phyloP scores from a whole-genome alignment of 2,888 invertebrate genomes.

The Euzophera pinguis region DNA sequence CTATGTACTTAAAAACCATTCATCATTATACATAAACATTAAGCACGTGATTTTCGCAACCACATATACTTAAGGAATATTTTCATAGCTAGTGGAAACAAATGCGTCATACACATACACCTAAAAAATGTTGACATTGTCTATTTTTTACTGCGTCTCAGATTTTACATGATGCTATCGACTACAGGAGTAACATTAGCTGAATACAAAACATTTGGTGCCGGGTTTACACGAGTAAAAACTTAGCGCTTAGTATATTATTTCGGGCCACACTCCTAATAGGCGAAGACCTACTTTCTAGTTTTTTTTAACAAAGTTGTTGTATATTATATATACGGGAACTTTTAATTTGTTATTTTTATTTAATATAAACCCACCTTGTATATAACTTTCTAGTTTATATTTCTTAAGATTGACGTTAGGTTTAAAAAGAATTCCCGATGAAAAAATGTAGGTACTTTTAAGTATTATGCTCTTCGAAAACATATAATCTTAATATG shows the following conservation, averaged over 20 bases:
- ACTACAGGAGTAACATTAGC: not conserved
- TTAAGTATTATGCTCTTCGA: too few species aligned
- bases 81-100: not conserved
- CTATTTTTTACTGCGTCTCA: not conserved
- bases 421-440: too few species aligned
- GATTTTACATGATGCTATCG: not conserved
- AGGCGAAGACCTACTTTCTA: too few species aligned
- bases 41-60: not conserved
- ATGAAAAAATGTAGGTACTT: too few species aligned
- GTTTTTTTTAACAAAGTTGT: too few species aligned
- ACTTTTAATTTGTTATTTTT: too few species aligned
- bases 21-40: not conserved
- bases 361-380: too few species aligned
- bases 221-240: not conserved
- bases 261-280: too few species aligned
- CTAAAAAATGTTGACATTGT: constrained; percentile 3
- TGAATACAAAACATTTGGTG: not conserved
- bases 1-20: not conserved
- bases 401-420: too few species aligned
- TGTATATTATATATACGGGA: too few species aligned
- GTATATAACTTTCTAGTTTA: too few species aligned
- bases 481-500: too few species aligned
- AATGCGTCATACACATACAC: constrained; percentile 1
- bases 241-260: not conserved
- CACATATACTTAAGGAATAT: not conserved